phyloP scores from a whole-genome alignment of 1,140 invertebrate species.

The Patella vulgata region DNA sequence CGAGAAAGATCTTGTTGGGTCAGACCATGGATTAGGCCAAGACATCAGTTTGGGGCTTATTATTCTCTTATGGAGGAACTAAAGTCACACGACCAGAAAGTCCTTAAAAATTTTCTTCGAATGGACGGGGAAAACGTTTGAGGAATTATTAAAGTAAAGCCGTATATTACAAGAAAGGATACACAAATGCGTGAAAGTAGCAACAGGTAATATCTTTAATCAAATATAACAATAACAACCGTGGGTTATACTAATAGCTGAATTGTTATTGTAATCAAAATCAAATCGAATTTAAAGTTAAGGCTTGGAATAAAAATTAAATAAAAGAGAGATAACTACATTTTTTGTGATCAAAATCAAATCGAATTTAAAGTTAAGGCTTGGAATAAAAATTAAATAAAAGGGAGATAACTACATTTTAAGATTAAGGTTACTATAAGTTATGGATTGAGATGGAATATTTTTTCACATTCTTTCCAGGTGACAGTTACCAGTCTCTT shows the following conservation, averaged over 20 bases:
- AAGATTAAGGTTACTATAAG: no score
- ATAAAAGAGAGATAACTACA: no score
- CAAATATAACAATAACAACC: no score
- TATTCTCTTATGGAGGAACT: slow-evolving; percentile 13
- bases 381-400: no score
- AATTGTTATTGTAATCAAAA: slow-evolving; percentile 4
- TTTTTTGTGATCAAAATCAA: no score
- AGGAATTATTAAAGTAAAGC: slow-evolving; percentile 1
- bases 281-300: slow-evolving; percentile 4
- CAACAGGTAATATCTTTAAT: no score
- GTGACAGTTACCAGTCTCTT: slow-evolving; percentile 10
- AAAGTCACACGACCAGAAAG: slow-evolving; percentile 2
- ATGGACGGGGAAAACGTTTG: slow-evolving; percentile 7
- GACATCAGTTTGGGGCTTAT: slow-evolving; percentile 7
- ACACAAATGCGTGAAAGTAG: slow-evolving; percentile 6
- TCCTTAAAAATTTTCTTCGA: slow-evolving; percentile 10
- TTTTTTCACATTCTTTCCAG: slow-evolving; percentile 1
- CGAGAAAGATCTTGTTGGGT: background rate
- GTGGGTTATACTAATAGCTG: no score
- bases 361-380: slow-evolving; percentile 1
- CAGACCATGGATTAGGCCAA: slow-evolving; percentile 2
- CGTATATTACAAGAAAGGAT: slow-evolving; percentile 9
- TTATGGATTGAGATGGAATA: no score
- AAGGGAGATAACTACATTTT: no score
- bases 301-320: background rate